These are phyloP conservation scores for Eristalinus sepulchralis DNA, from an alignment of 2,888 invertebrate species.

Conservation along the genomic window DNA sequence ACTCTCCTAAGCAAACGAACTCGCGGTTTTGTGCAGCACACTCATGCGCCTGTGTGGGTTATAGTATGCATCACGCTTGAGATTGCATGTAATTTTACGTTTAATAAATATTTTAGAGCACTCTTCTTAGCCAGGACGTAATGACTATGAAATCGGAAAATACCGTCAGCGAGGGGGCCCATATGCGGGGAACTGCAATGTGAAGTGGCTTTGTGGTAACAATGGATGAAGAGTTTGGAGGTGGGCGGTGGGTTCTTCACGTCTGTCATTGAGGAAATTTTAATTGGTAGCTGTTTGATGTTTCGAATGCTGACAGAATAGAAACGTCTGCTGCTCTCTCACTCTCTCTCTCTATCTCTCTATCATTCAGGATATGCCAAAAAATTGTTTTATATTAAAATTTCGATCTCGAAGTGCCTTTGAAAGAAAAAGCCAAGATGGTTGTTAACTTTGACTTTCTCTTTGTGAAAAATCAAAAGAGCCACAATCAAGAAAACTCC, in stretches of 20 bases:
- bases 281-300: not conserved
- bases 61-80: slow-evolving; percentile 43
- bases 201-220: not conserved
- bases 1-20: slow-evolving; percentile 52
- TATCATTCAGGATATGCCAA: no score
- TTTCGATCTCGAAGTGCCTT: no score
- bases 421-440: no score
- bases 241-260: not conserved
- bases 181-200: not conserved
- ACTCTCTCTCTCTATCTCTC: no score
- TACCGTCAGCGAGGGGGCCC: not conserved
- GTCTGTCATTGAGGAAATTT: not conserved
- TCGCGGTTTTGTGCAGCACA: slow-evolving; percentile 31
- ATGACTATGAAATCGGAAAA: slow-evolving; percentile 26
- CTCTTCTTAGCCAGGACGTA: slow-evolving; percentile 7
- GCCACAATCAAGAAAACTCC: no score
- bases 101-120: slow-evolving; percentile 61
- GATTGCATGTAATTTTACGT: slow-evolving; percentile 65
- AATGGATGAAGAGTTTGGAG: not conserved
- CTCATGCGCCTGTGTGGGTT: not conserved
- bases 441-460: no score
- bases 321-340: not conserved
- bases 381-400: no score
- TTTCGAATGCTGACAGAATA: not conserved
- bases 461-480: no score